These are phyloP conservation scores for Electrona antarctica DNA, from an alignment of 2,113 vertebrate species.

Conservation along the genomic window DNA sequence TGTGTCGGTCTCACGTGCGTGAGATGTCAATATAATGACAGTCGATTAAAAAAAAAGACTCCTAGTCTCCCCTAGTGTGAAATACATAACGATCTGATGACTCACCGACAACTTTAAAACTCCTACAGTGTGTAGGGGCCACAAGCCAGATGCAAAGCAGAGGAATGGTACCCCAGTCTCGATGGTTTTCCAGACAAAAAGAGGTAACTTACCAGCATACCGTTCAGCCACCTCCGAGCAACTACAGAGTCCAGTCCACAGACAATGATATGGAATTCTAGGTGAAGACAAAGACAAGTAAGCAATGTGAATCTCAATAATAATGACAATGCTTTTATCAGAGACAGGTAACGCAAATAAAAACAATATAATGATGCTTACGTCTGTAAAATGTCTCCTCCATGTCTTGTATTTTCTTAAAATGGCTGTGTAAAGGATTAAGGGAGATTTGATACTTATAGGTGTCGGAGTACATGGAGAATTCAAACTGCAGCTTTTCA, in stretches of 20 bases:
- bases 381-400: conserved; percentile 92
- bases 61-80: no score
- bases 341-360: neutral
- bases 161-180: no score
- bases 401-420: conserved; percentile 94
- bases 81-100: no score
- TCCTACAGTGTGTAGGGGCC: no score
- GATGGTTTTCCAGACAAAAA: neutral
- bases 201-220: conserved; percentile 88
- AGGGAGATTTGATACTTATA: conserved; percentile 66
- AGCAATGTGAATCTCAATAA: neutral
- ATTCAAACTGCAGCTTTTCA: neutral
- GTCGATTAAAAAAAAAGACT: no score
- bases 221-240: conserved; percentile 96
- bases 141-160: no score
- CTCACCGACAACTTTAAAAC: no score
- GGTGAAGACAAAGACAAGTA: conserved; percentile 4
- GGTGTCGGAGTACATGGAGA: no score
- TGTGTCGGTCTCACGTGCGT: no score
- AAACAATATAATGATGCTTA: conserved; percentile 73
- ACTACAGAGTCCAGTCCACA: conserved; percentile 95
- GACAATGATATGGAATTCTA: conserved; percentile 96
- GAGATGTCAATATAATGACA: no score
- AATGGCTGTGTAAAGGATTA: conserved; percentile 84
- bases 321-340: no score